These are phyloP conservation scores for Sinocyclocheilus grahami DNA, from an alignment of 2,113 vertebrate species.

Conservation along the genomic window DNA sequence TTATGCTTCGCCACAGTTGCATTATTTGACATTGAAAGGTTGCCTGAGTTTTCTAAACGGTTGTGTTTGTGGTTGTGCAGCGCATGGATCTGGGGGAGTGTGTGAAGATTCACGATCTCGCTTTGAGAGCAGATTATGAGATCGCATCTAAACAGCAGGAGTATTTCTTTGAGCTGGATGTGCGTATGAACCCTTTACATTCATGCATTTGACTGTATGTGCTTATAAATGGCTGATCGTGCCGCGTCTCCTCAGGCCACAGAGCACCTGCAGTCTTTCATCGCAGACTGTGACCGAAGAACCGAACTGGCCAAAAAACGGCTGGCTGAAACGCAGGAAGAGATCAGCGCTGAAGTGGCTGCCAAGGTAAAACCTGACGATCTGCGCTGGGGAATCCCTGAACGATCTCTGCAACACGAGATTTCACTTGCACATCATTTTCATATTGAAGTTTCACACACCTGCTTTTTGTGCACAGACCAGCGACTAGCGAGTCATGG, in stretches of 20 bases:
- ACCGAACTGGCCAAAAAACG: conserved; percentile 98
- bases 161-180: conserved; percentile 98
- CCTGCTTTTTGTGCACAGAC: background rate
- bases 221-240: conserved; percentile 20
- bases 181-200: conserved; percentile 72
- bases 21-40: background rate
- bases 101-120: conserved; percentile 95
- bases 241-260: conserved; percentile 79
- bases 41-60: background rate
- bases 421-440: background rate
- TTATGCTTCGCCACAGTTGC: background rate
- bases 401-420: background rate
- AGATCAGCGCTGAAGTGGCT: conserved; percentile 98
- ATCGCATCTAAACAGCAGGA: conserved; percentile 98
- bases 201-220: background rate
- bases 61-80: conserved; percentile 69
- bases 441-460: background rate
- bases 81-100: conserved; percentile 99
- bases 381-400: background rate
- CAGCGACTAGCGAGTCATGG: background rate
- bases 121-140: conserved; percentile 96
- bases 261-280: conserved; percentile 98
- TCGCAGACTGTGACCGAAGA: conserved; percentile 94
- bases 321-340: conserved; percentile 96
- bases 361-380: conserved; percentile 82